These are phyloP conservation scores for Hesperophylax magnus DNA, from an alignment of 1,140 invertebrate genomes.

Conservation along the genomic window DNA sequence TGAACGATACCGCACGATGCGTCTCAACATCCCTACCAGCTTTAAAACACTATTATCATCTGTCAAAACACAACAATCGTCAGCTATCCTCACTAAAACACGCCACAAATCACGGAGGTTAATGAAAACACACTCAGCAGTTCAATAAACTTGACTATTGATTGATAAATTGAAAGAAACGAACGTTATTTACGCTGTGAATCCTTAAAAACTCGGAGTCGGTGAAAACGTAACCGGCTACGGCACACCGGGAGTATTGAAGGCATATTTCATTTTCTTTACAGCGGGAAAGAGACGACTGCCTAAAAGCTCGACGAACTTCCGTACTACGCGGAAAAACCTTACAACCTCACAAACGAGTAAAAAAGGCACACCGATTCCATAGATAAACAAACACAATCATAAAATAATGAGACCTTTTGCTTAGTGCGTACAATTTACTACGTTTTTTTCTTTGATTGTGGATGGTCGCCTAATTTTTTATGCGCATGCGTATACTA, in stretches of 20 bases:
- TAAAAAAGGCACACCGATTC: background rate
- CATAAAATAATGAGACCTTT: background rate
- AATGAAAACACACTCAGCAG: background rate
- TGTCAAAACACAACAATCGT: conserved; percentile 40
- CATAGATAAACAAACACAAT: background rate
- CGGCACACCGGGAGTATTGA: background rate
- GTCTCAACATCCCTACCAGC: conserved; percentile 7
- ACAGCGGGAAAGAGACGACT: conserved; percentile 5
- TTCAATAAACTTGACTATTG: background rate
- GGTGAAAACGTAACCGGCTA: conserved; percentile 3
- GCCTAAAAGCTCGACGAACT: background rate
- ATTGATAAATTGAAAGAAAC: conserved; percentile 27
- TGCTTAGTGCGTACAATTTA: background rate
- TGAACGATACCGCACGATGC: background rate
- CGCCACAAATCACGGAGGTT: background rate
- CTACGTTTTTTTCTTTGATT: background rate
- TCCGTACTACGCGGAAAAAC: background rate
- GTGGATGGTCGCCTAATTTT: conserved; percentile 1
- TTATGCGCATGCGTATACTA: conserved; percentile 13
- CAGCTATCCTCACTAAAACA: background rate
- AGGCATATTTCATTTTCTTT: conserved; percentile 30
- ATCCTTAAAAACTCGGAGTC: conserved; percentile 23
- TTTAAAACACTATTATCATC: background rate
- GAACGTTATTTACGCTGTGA: background rate
- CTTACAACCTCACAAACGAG: background rate